A percentile compares a stretch with the other conserved stretches of the same genome.
phyloP scores from a whole-genome alignment of 2,888 invertebrate species.

The Hipparchia semele region DNA sequence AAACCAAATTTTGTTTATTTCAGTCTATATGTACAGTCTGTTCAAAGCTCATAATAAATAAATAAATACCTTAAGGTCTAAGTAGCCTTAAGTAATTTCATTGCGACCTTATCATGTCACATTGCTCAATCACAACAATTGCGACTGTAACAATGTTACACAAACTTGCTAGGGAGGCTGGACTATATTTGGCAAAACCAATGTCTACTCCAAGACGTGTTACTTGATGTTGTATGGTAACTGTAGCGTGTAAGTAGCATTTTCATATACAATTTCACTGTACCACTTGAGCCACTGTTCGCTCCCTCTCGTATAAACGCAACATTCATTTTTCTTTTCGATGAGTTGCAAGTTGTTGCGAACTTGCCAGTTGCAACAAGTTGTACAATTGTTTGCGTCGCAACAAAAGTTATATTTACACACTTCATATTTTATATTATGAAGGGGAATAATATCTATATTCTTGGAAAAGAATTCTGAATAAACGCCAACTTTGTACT shows the following conservation, averaged over 20 bases:
- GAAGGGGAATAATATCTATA: background rate
- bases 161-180: too few relatives aligned
- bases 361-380: slow-evolving; percentile 16
- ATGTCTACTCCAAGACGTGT: too few relatives aligned
- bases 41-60: too few relatives aligned
- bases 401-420: slow-evolving; percentile 7
- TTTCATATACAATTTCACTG: slow-evolving; percentile 6
- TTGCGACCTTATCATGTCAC: too few relatives aligned
- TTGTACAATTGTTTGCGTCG: slow-evolving; percentile 2
- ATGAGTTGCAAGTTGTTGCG: background rate
- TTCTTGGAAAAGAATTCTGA: background rate
- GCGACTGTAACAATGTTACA: too few relatives aligned
- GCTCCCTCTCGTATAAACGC: background rate
- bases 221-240: background rate
- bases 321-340: slow-evolving; percentile 16
- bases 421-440: slow-evolving; percentile 4
- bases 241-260: slow-evolving; percentile 5
- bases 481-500: background rate
- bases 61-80: too few relatives aligned
- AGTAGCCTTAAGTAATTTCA: too few relatives aligned
- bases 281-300: background rate
- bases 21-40: too few relatives aligned
- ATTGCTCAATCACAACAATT: too few relatives aligned
- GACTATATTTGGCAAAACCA: too few relatives aligned
- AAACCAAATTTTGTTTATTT: too few relatives aligned